phyloP scores from a whole-genome alignment of 2,113 vertebrate species.

The Isurus oxyrinchus region DNA sequence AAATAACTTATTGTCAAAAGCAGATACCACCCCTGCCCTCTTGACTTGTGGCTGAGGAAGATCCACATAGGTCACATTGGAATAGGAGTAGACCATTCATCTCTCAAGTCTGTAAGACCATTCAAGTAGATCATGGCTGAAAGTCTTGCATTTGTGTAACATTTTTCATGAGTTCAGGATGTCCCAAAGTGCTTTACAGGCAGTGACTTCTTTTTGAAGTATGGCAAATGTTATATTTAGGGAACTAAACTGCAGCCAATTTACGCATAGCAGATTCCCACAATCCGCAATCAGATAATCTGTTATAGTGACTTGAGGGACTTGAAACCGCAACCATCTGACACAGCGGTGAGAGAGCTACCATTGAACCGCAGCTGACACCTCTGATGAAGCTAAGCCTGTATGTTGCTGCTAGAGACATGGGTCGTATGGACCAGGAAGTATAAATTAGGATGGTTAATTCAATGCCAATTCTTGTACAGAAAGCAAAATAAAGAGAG shows the following conservation, averaged over 20 bases:
- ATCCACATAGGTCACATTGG: not conserved
- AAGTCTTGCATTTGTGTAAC: not conserved
- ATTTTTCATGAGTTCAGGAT: not conserved
- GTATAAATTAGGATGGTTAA: not conserved
- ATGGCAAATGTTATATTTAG: not conserved
- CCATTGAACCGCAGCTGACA: not conserved
- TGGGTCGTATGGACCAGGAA: not conserved
- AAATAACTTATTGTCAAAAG: not conserved
- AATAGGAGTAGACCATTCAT: not conserved
- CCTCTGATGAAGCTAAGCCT: not conserved
- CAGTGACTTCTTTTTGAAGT: not conserved
- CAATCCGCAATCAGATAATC: not conserved
- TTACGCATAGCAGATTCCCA: not conserved
- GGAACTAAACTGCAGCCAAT: not conserved
- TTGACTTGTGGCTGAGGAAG: not conserved
- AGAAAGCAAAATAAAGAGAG: not conserved
- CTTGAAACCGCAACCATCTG: not conserved
- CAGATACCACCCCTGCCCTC: not conserved
- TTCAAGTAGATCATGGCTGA: not conserved
- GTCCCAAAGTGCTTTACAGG: not conserved
- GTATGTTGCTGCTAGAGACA: not conserved
- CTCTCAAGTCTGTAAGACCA: not conserved
- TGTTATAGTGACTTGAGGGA: not conserved
- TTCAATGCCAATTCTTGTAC: no score
- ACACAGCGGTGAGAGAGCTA: not conserved